Base-by-base conservation (phyloP, 35 echinoderm and acorn worm species). In the Patiria miniata region DNA sequence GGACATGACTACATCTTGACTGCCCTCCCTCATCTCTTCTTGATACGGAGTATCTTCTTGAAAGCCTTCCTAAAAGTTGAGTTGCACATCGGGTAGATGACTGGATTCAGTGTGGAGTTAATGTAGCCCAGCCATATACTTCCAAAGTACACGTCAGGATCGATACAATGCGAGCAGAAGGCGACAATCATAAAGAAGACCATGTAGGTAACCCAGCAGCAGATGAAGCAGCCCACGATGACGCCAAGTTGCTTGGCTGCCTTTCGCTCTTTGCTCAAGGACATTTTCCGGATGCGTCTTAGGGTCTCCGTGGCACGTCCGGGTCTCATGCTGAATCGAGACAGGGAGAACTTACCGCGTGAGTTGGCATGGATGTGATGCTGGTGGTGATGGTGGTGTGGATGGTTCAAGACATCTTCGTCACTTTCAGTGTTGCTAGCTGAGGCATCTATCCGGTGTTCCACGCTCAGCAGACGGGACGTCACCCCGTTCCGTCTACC, bases 1-100 rank as follows among this genome's bases (percentile, higher is more conserved):
- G 12, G 42, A n/a, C 42, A 47, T 4, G 4, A 47, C 42, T 47
- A 6, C 42, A 6, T 12, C 42, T 12, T 12, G 4, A 47, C 4
- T 6, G 65, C 26, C 29, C 37, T 2, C 0, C 39, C 37, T 52
- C 29, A 73, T 36, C 65, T 73, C 65, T 73, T 73, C 16, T 52
- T 78, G 81, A 97, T 90, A 69, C 87, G 73, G 19, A 99, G 78
- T 36, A 99, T 99, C 68, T 85, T 77, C 57, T 91, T 83, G 87
- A 99, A 99, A 14, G 96, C 89, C 86, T 92, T 95, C 68, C 96
- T 82, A 54, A 99, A 99, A 39, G 94, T 99, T 51, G 87, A 86
- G 38, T 99, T 99, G 73, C 96, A 99, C 73, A 99, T 53, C 6
- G 96, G 96, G 87, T 99, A 99, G 39, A 99, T 94, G 57, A 99